Evolutionary conservation across 2,888 invertebrate species (phyloP), one percentile per base, ranked within the genome.

Genomic region (Thecocarcelia acutangulata): DNA sequence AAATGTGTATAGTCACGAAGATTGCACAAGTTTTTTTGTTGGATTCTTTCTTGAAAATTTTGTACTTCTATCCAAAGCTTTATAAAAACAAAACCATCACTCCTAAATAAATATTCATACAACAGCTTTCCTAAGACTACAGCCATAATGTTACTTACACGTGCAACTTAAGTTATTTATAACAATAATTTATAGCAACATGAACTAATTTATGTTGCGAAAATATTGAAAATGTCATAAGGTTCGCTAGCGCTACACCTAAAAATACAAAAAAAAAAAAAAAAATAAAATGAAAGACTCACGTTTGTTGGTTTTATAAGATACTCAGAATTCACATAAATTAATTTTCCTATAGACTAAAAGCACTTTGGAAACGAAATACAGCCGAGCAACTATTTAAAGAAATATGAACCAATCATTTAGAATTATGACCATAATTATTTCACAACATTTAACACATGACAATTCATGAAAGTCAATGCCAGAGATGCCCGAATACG

Each of bases 191-290:
- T 76, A 72, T 63, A 19, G 72, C 80, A 73, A 81, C 72, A 73
- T 81, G 42, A 68, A 81, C 80, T 76, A 76, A 81, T 81, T 81
- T 81, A 81, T 73, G 68, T 73, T 81, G 56, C 61, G 68, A 81
- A 81, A 76, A 77, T 81, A 76, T 81, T 81, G 80, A 73, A 81
- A 81, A 72, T 81, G 72, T 81, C 80, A 76, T 76, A 73, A 68
- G 68, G 56, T 48, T 48, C 19, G 58, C 1, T 33, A 37, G 17
- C 13, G 8, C 64, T 52, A 48, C 58, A 63, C 59, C 76, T 63
- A 37, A 58, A 46, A 54, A 44, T 21, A 13, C 3, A 28, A 50
- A 33, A 50, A 17, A 9, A 19, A 24, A 28, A 40, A 46, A 58
- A 33, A 12, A 42, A 44, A 13, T 3, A 24, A 24, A 24, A 24